phyloP scores from a whole-genome alignment of 1,140 invertebrate species.

The Oncopodura yosiiana region DNA sequence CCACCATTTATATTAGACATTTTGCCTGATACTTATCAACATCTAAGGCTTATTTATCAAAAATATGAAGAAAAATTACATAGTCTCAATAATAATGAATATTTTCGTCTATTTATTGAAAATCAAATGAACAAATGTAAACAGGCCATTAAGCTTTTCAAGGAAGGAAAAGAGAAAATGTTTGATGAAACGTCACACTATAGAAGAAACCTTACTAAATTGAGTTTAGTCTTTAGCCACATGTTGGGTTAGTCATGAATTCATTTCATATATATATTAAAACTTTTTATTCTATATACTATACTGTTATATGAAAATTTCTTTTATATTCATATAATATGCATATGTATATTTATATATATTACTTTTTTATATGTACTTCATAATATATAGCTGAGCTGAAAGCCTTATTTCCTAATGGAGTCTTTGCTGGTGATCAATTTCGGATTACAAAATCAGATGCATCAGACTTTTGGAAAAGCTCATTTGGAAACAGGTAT shows the following conservation, averaged over 20 bases:
- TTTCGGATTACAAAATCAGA: conserved; percentile 93
- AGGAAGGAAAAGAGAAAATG: conserved; percentile 97
- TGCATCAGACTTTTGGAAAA: conserved; percentile 96
- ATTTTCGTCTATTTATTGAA: conserved; percentile 96
- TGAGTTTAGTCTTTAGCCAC: conserved; percentile 98
- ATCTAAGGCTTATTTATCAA: conserved; percentile 82
- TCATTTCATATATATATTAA: no score
- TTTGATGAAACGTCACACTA: conserved; percentile 95
- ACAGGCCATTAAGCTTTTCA: conserved; percentile 95
- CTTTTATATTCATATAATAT: no score
- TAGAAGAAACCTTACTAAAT: conserved; percentile 89
- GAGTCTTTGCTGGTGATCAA: conserved; percentile 82
- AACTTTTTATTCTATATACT: no score
- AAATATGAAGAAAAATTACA: conserved; percentile 94
- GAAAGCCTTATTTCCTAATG: conserved; percentile 94
- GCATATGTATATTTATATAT: no score
- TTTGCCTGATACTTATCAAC: conserved; percentile 96
- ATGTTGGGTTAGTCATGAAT: no score
- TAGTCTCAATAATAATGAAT: conserved; percentile 81
- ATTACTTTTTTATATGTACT: no score
- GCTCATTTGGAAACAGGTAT: conserved; percentile 90
- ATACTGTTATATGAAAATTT: no score
- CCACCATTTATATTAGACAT: conserved; percentile 99
- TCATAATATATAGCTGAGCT: no score
- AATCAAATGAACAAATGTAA: conserved; percentile 98